These are phyloP conservation scores for Pristis pectinata DNA, from an alignment of 2,797 vertebrate genomes.

Conservation along the genomic window DNA sequence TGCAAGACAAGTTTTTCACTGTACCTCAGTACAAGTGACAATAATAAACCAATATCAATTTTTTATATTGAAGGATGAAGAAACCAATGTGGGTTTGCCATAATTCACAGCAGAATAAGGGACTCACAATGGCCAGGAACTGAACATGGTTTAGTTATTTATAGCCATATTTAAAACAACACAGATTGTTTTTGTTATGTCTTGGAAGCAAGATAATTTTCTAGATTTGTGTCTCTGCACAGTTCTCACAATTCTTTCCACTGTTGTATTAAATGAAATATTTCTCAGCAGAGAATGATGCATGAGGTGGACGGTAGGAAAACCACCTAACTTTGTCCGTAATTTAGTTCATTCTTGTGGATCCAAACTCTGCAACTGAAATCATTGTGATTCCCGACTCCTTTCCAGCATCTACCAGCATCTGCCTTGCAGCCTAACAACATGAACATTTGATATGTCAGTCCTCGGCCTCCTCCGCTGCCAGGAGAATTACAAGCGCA, in stretches of 20 bases:
- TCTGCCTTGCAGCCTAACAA: too few relatives aligned
- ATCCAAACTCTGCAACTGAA: not conserved
- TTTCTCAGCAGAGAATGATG: not conserved
- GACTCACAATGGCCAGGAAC: too few relatives aligned
- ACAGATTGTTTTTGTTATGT: conserved; percentile 16
- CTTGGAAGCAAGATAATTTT: not conserved
- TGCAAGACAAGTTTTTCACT: too few relatives aligned
- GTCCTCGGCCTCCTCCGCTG: too few relatives aligned
- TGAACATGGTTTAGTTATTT: not conserved
- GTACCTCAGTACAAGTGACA: too few relatives aligned
- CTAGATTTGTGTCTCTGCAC: not conserved
- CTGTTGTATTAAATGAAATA: not conserved
- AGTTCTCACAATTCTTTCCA: not conserved
- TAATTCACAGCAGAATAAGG: not conserved
- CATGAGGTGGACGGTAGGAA: not conserved
- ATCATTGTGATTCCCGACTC: too few relatives aligned
- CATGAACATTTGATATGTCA: too few relatives aligned
- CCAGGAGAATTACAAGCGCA: too few relatives aligned
- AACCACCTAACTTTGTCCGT: not conserved
- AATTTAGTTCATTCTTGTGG: not conserved
- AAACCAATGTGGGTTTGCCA: not conserved
- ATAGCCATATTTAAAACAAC: not conserved
- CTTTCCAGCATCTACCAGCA: too few relatives aligned
- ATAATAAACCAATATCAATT: not conserved
- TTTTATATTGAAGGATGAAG: not conserved